A percentile compares a stretch with the other conserved stretches of the same genome.
phyloP scores from a whole-genome alignment of 2,888 invertebrate genomes.

The Orthosia incerta region DNA sequence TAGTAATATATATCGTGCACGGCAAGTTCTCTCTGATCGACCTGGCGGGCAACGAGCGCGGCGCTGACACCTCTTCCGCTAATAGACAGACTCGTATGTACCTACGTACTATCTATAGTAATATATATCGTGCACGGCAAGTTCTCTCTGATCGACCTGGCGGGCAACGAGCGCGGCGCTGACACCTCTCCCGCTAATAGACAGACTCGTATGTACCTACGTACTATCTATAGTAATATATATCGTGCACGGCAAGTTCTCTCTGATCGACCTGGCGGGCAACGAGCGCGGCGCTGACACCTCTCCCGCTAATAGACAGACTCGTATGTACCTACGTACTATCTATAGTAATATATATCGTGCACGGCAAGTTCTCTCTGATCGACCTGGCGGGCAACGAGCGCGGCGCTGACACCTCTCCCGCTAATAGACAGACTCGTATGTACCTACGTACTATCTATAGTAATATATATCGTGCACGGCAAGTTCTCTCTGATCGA shows the following conservation, averaged over 20 bases:
- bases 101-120: too few species aligned
- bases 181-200: too few species aligned
- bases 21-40: too few species aligned
- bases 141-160: conserved; percentile 99
- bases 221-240: background rate
- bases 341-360: conserved; percentile 67
- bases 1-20: background rate
- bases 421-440: too few species aligned
- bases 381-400: conserved; percentile 97
- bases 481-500: conserved; percentile 99
- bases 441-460: too few species aligned
- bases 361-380: conserved; percentile 99
- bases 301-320: too few species aligned
- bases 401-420: too few species aligned
- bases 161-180: conserved; percentile 95
- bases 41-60: too few species aligned
- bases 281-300: conserved; percentile 90
- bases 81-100: too few species aligned
- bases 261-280: conserved; percentile 98
- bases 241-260: conserved; percentile 98
- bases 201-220: too few species aligned
- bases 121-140: conserved; percentile 91
- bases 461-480: conserved; percentile 92
- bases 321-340: too few species aligned
- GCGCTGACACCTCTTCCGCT: too few species aligned